These are phyloP conservation scores for Unio pictorum DNA, from an alignment of 2,888 invertebrate genomes.

Conservation along the genomic window DNA sequence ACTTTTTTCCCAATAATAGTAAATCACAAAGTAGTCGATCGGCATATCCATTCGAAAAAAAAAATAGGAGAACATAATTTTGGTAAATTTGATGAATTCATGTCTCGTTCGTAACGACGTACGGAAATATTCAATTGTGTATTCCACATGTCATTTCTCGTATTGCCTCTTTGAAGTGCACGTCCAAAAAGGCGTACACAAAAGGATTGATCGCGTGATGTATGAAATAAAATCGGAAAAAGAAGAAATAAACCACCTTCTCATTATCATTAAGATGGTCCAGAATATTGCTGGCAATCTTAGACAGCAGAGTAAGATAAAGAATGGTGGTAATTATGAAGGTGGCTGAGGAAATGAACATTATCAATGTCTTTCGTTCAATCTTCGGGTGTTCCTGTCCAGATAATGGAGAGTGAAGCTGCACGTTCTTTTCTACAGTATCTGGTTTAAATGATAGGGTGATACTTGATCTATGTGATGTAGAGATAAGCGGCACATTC, in stretches of 20 bases:
- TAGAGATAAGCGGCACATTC: too few relatives aligned
- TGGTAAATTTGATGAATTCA: too few relatives aligned
- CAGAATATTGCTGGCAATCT: constrained; percentile 24
- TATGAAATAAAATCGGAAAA: constrained; percentile 31
- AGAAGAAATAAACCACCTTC: constrained; percentile 26
- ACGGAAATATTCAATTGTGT: too few relatives aligned
- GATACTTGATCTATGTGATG: too few relatives aligned
- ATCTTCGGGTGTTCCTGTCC: constrained; percentile 1
- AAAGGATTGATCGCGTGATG: constrained; percentile 30
- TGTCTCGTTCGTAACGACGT: too few relatives aligned
- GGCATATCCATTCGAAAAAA: too few relatives aligned
- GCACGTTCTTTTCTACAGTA: too few relatives aligned
- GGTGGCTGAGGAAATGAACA: constrained; percentile 19
- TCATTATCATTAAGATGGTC: constrained; percentile 4
- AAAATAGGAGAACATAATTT: too few relatives aligned
- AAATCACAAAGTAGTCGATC: too few relatives aligned
- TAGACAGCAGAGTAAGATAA: constrained; percentile 19
- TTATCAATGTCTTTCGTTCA: constrained; percentile 23
- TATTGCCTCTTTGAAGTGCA: constrained; percentile 19
- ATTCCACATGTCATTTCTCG: background rate
- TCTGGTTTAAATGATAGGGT: too few relatives aligned
- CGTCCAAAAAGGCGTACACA: constrained; percentile 28
- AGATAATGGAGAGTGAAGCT: too few relatives aligned
- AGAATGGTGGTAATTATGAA: constrained; percentile 24
- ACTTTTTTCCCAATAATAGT: too few relatives aligned